Evolutionary conservation across 2,797 vertebrate species (phyloP).

Genomic region (Austrolebias charrua): DNA sequence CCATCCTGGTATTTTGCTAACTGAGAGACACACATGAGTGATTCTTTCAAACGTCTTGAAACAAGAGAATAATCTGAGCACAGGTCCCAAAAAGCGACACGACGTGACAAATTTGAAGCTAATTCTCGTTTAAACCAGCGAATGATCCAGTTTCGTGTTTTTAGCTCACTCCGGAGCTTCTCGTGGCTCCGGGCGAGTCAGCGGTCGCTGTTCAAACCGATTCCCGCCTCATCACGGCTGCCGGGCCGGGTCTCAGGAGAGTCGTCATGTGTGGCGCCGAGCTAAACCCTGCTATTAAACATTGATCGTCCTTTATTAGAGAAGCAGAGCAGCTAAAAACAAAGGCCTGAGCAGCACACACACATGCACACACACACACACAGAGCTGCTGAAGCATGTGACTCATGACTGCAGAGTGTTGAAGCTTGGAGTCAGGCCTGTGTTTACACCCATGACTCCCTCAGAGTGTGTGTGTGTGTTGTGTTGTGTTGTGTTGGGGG

Average conservation of each 20-base stretch:
- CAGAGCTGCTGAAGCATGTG: slow-evolving; percentile 54
- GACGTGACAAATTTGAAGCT: too few relatives aligned
- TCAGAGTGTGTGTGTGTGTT: background rate
- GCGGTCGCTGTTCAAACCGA: slow-evolving; percentile 50
- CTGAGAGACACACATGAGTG: background rate
- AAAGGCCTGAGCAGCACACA: slow-evolving; percentile 33
- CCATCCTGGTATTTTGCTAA: too few relatives aligned
- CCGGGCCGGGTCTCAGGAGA: slow-evolving; percentile 34
- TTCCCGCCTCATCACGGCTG: slow-evolving; percentile 61
- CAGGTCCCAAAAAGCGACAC: too few relatives aligned
- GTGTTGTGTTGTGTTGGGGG: background rate
- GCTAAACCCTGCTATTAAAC: slow-evolving; percentile 40
- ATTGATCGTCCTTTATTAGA: slow-evolving; percentile 45
- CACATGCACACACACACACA: slow-evolving; percentile 6
- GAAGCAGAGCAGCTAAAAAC: slow-evolving; percentile 43
- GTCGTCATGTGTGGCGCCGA: slow-evolving; percentile 33
- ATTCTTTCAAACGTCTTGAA: background rate
- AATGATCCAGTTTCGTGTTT: slow-evolving; percentile 15
- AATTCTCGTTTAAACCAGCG: background rate
- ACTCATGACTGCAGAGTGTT: slow-evolving; percentile 63
- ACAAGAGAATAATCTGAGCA: too few relatives aligned
- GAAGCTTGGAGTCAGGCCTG: slow-evolving; percentile 36
- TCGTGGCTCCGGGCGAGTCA: slow-evolving; percentile 47
- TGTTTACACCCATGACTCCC: slow-evolving; percentile 49
- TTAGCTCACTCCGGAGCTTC: slow-evolving; percentile 47